Evolutionary conservation across 2,113 vertebrate species (phyloP), one percentile per base, ranked within the genome.

Genomic region (Labeo catla): DNA sequence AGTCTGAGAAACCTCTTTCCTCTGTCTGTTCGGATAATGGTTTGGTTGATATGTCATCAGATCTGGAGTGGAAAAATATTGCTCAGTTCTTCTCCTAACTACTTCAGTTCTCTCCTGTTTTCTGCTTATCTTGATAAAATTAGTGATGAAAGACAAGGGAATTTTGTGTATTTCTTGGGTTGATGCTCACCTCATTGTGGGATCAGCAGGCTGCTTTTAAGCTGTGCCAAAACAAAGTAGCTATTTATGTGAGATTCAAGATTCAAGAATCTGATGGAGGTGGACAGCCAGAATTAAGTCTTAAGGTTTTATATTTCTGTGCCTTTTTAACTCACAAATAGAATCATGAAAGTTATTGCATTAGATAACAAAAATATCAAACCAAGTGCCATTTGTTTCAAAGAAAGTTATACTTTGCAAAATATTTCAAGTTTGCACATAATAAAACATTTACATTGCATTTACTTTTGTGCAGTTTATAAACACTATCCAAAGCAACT

Each of bases 151-250:
- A 70, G 81, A 15, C 1, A 1, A 59, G 28, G 11, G 36, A 13
- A 9, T 23, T 28, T 83, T 39, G 10, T 6, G 34, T 57, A 57
- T 23, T 3, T 70, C 47, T 52, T 23, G 8, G 50, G 57, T 83
- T 83, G 63, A 70, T 13, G 28, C 28, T 47, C 79, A 49, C 28
- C 76, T 81, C 43, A 28, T 23, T 11, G 57, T 63, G 39, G 76
- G 10, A 57, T 70, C 47, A 50, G 65, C 63, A 83, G 9, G 47
- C 52, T 10, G 4, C 16, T 73, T 83, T 84, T 15, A 84, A 28
- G 49, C 10, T 8, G 34, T 54, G 68, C 68, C 68, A 73, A 74
- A 21, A 73, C 16, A 45, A 83, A 83, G 49, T 72, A 43, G 19
- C 81, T 43, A 8, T 80, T 21, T 43, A 59, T 57, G 34, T 80